Base-by-base conservation (phyloP, 2,888 invertebrate species). In the Schrankia costaestrigalis region DNA sequence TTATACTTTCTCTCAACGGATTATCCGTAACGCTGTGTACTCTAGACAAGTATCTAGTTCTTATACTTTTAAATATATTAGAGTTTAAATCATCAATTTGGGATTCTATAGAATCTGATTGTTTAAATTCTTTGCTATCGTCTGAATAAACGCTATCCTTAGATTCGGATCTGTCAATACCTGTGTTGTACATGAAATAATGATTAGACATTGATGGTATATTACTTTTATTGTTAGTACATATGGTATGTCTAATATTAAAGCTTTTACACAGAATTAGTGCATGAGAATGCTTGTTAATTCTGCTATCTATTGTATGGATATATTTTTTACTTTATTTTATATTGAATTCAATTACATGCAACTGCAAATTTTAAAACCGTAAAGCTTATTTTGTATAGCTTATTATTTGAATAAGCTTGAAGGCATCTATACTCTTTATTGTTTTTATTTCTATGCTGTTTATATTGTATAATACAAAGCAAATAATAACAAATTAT, bases 151-250 rank as follows among this genome's bases (percentile, higher is more conserved):
- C 61, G 67, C 74, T 82, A 68, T 83, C 84, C 75, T 72, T 63
- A 59, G 83, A 82, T 58, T 75, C 78, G 46, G 82, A 75, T 52
- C 70, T 76, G 68, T 80, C 73, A 74, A 78, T 64, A 87, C 86
- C 87, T 87, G 86, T 78, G 65, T 77, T 64, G 70, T 74, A 83
- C 73, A 81, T 68, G 51, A 78, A 78, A 78, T 64, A 50, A 43
- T 60, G 46, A 83, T 84, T 83, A 81, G 77, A 79, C 55, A 72
- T 62, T 56, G 40, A 50, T 50, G 58, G 35, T 50, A 37, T 34
- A 31, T 17, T 15, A 41, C 25, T 30, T 21, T 30, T 30, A 33
- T 34, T 52, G 75, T 78, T 77, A 76, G 77, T 75, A 38, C 12
- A 13, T 44, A 62, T 62, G 62, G 60, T 13, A 52, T 32, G 40